Evolutionary conservation across 2,797 vertebrate species (phyloP).

Genomic region (Sylvia borin): DNA sequence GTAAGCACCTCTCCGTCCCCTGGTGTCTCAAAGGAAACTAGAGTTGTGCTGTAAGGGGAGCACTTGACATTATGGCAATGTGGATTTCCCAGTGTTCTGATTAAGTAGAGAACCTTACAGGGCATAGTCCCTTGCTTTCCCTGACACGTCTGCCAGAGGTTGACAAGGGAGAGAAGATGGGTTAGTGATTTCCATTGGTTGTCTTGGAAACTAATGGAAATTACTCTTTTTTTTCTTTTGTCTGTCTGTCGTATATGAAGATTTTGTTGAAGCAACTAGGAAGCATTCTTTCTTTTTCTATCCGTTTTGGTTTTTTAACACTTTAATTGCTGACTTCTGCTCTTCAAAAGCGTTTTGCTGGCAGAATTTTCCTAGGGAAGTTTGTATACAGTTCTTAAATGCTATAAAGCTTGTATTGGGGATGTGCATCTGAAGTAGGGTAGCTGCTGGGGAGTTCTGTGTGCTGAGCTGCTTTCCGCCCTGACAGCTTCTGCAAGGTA

Average conservation of each 20-base stretch:
- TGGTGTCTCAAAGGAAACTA: not conserved
- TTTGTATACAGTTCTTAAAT: not conserved
- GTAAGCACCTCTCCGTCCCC: not conserved
- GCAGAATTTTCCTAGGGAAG: not conserved
- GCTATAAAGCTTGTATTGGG: not conserved
- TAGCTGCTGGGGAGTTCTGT: not conserved
- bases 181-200: conserved; percentile 17
- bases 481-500: not conserved
- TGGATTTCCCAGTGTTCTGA: not conserved
- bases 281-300: not conserved
- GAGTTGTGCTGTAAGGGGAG: not conserved
- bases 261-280: conserved; percentile 15
- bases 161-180: conserved; percentile 4
- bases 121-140: not conserved
- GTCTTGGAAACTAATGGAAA: conserved; percentile 61
- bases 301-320: not conserved
- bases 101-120: not conserved
- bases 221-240: not conserved
- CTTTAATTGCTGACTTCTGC: not conserved
- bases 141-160: conserved; percentile 16
- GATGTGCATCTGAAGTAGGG: not conserved
- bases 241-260: not conserved
- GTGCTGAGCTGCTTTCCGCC: not conserved
- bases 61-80: not conserved
- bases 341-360: not conserved